Percentiles rank a stretch among this genome's conserved stretches.
These are phyloP conservation scores for Morpho achilles DNA, from an alignment of 2,888 invertebrate species.

Conservation along the genomic window DNA sequence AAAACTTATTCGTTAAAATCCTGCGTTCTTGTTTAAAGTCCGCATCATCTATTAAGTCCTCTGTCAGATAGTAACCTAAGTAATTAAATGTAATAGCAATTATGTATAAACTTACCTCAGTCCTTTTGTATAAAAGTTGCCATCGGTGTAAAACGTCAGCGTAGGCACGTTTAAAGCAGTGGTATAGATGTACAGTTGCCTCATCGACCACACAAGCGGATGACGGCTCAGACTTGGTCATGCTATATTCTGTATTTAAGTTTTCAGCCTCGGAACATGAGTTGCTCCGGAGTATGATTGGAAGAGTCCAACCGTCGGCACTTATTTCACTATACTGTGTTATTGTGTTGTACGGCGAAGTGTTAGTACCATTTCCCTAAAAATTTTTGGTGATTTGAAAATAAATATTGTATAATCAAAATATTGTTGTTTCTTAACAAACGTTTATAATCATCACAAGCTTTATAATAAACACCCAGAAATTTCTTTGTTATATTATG, in stretches of 20 bases:
- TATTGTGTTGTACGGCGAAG: conserved; percentile 95
- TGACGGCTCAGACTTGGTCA: conserved; percentile 52
- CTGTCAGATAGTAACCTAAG: background rate
- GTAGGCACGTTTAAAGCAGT: conserved; percentile 91
- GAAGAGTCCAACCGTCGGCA: conserved; percentile 87
- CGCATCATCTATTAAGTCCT: no score
- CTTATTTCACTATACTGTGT: conserved; percentile 86
- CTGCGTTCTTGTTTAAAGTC: no score
- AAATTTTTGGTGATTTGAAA: no score
- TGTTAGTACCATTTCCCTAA: conserved; percentile 78
- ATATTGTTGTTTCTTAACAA: no score
- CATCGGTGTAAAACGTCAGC: conserved; percentile 90
- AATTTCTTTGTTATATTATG: no score
- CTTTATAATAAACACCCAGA: no score
- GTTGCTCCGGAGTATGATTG: conserved; percentile 87
- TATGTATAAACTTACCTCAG: conserved; percentile 76
- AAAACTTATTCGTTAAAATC: no score
- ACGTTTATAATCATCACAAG: no score
- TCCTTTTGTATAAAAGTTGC: conserved; percentile 88
- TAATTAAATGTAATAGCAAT: background rate
- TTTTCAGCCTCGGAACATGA: conserved; percentile 94
- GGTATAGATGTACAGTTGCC: conserved; percentile 81
- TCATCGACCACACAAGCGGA: conserved; percentile 65
- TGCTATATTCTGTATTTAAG: conserved; percentile 66
- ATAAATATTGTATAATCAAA: no score